Evolutionary conservation across 2,797 vertebrate species (phyloP).

Genomic region (Cynopterus sphinx): DNA sequence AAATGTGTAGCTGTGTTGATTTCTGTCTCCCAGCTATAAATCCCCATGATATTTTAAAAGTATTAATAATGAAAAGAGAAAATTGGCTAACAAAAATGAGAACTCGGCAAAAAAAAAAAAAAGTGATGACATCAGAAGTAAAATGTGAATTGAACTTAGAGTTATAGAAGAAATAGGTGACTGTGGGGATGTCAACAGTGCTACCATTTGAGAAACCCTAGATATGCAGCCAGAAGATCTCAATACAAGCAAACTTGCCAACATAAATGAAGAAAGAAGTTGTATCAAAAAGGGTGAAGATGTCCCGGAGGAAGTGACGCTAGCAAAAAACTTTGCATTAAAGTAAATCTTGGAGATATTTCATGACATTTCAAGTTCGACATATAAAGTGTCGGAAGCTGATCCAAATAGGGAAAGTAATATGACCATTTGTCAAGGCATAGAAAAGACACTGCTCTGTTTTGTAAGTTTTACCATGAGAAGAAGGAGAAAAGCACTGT

Average conservation of each 20-base stretch:
- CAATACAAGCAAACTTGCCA: neutral
- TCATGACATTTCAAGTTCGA: neutral
- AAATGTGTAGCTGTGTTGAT: neutral
- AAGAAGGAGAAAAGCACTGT: neutral
- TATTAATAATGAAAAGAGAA: neutral
- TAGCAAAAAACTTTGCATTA: neutral
- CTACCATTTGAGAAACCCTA: neutral
- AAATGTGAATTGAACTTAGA: slow-evolving; percentile 3
- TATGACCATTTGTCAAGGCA: neutral
- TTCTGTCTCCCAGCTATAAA: neutral
- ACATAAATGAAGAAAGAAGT: neutral
- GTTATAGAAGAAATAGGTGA: neutral
- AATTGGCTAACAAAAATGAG: neutral
- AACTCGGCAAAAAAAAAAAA: neutral
- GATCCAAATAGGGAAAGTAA: neutral
- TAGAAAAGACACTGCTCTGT: neutral
- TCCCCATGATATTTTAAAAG: neutral
- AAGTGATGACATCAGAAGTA: neutral
- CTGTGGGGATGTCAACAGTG: too few species aligned
- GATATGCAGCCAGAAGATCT: neutral
- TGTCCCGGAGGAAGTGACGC: neutral
- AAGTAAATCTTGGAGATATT: neutral
- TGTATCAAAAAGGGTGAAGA: neutral
- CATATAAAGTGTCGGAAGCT: neutral
- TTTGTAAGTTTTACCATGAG: neutral